phyloP scores from a whole-genome alignment of 2,888 invertebrate species.

The Drosophila yooni region DNA sequence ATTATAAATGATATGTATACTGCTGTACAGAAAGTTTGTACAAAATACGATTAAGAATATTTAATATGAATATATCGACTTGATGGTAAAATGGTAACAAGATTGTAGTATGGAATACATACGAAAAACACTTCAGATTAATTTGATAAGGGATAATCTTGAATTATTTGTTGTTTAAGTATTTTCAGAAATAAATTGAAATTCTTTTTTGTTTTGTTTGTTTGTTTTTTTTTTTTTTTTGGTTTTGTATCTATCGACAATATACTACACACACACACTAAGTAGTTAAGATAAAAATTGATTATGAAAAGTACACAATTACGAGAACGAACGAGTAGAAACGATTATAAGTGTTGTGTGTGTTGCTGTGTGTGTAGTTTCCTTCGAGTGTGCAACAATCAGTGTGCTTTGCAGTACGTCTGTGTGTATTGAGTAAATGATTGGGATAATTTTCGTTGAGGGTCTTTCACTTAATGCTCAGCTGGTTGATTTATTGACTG shows the following conservation, averaged over 20 bases:
- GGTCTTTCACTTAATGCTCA: slow-evolving; percentile 12
- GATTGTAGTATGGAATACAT: slow-evolving; percentile 56
- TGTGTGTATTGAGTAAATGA: slow-evolving; percentile 41
- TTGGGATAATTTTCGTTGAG: slow-evolving; percentile 14
- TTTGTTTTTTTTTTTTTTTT: slow-evolving; percentile 17
- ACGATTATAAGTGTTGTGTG: slow-evolving; percentile 46
- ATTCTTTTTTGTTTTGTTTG: slow-evolving; percentile 23
- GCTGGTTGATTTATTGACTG: slow-evolving; percentile 21
- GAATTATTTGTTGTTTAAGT: slow-evolving; percentile 39
- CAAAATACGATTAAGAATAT: slow-evolving; percentile 48
- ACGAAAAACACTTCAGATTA: slow-evolving; percentile 58
- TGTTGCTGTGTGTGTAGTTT: slow-evolving; percentile 13
- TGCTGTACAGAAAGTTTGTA: slow-evolving; percentile 41
- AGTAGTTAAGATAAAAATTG: slow-evolving; percentile 66
- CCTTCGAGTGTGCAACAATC: slow-evolving; percentile 17
- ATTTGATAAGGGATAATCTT: slow-evolving; percentile 46
- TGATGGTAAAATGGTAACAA: slow-evolving; percentile 35
- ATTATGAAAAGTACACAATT: slow-evolving; percentile 74
- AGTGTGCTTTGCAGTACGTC: slow-evolving; percentile 16
- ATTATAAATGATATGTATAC: slow-evolving; percentile 13
- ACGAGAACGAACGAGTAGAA: slow-evolving; percentile 75
- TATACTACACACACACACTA: slow-evolving; percentile 70
- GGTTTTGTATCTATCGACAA: slow-evolving; percentile 42
- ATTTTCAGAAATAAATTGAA: slow-evolving; percentile 40
- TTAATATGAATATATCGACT: slow-evolving; percentile 33